Base-by-base conservation (phyloP, 2,888 invertebrate species). In the Slavum lentiscoides region DNA sequence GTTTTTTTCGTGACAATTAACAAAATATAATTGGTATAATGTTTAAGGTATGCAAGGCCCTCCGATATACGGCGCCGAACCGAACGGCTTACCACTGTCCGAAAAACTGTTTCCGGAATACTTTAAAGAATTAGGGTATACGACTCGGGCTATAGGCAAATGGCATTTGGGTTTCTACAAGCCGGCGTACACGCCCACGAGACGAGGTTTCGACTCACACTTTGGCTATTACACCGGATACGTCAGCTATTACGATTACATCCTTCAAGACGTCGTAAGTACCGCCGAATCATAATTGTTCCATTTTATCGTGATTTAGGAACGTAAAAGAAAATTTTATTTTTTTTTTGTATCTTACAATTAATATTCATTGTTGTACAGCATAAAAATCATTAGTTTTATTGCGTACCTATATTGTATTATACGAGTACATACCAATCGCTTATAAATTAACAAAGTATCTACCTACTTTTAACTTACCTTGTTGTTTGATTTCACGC, bases 151-250 rank as follows among this genome's bases (percentile, higher is more conserved):
- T 49, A 90, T 97, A 15, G 97, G 97, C 37, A 97, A 97, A 88
- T 97, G 96, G 96, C 93, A 94, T 86, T 89, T 96, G 82, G 96
- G 96, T 2, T 94, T 92, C 88, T 92, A 91, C 83, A 88, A 89
- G 77, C 88, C 89, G 75, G 91, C 91, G 84, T 94, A 90, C 85
- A 90, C 93, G 3, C 95, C 94, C 0, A 90, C 90, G 3, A 89
- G 88, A 77, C 89, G 94, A 76, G 95, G 95, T 8, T 95, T 94
- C 85, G 92, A 94, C 85, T 89, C 91, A 9, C 93, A 93, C 86
- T 91, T 92, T 84, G 95, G 95, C 17, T 93, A 92, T 87, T 91
- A 92, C 87, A 91, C 92, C 70, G 93, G 93, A 0, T 91, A 89
- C 83, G 89, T 91, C 70, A 94, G 94, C 86, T 95, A 94, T 86